Percentiles rank a stretch among this genome's conserved stretches.
Evolutionary conservation across 2,113 vertebrate species (phyloP).

Genomic region (Corvus moneduloides): DNA sequence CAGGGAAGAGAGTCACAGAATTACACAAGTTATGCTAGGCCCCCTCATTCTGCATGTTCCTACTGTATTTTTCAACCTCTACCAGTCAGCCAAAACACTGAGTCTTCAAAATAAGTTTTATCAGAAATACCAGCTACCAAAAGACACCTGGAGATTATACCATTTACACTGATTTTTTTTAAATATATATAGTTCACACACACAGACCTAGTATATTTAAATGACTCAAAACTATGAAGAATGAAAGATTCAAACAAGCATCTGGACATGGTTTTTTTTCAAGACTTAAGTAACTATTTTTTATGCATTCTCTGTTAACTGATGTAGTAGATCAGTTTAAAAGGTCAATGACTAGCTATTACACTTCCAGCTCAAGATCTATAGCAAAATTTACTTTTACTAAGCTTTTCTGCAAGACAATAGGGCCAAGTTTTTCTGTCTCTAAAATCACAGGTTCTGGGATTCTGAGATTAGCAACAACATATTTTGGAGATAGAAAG

Average conservation of each 20-base stretch:
- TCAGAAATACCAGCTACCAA: background rate
- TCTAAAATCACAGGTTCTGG: background rate
- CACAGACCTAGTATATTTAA: background rate
- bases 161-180: background rate
- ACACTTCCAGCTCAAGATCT: background rate
- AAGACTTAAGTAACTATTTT: background rate
- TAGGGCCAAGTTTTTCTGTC: background rate
- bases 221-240: background rate
- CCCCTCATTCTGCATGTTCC: background rate
- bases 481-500: rapidly evolving
- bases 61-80: background rate
- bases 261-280: background rate
- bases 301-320: background rate
- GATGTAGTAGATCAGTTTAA: background rate
- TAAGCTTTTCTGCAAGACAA: background rate
- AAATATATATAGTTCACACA: background rate
- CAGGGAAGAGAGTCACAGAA: background rate
- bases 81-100: background rate
- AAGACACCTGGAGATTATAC: background rate
- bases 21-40: background rate
- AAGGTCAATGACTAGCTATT: background rate
- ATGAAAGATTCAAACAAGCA: background rate
- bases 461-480: background rate
- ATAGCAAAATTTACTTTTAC: background rate
- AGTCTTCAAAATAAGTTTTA: background rate